Evolutionary conservation across 2,797 vertebrate genomes (phyloP).

Genomic region (Gobio occitaniae): DNA sequence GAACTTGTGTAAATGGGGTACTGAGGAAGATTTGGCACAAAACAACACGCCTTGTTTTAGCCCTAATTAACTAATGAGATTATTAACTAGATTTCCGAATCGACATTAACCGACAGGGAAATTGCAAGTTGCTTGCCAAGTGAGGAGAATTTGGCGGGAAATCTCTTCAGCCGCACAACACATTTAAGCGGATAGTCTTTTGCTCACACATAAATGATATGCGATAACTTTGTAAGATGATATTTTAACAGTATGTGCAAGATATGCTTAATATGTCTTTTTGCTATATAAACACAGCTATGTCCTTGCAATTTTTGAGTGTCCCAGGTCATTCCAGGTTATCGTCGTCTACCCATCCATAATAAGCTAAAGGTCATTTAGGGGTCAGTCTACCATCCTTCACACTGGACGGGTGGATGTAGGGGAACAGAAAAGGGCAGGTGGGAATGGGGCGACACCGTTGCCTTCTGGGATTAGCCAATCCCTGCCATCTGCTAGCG

Average conservation of each 20-base stretch:
- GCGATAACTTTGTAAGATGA: neutral
- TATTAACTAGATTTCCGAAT: constrained; percentile 44
- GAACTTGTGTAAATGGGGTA: constrained; percentile 12
- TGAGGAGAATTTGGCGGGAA: constrained; percentile 18
- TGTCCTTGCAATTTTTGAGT: neutral
- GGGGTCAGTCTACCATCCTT: constrained; percentile 18
- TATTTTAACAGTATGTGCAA: neutral
- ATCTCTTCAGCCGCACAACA: neutral
- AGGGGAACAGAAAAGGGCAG: constrained; percentile 62
- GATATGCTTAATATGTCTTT: neutral
- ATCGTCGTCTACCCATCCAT: neutral
- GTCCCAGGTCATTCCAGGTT: neutral
- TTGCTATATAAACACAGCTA: neutral
- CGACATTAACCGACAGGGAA: constrained; percentile 21
- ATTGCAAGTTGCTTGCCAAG: constrained; percentile 28
- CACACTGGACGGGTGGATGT: neutral
- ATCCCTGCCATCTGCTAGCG: constrained; percentile 83
- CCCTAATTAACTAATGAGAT: constrained; percentile 54
- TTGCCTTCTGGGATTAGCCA: constrained; percentile 75
- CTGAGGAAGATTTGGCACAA: constrained; percentile 37
- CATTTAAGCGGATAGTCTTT: neutral
- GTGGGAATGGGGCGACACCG: constrained; percentile 63
- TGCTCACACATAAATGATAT: no score
- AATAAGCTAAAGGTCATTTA: constrained; percentile 24
- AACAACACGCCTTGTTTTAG: constrained; percentile 10